Conservation (phyloP, 2,113 vertebrate genomes). For the Nibea albiflora region DNA sequence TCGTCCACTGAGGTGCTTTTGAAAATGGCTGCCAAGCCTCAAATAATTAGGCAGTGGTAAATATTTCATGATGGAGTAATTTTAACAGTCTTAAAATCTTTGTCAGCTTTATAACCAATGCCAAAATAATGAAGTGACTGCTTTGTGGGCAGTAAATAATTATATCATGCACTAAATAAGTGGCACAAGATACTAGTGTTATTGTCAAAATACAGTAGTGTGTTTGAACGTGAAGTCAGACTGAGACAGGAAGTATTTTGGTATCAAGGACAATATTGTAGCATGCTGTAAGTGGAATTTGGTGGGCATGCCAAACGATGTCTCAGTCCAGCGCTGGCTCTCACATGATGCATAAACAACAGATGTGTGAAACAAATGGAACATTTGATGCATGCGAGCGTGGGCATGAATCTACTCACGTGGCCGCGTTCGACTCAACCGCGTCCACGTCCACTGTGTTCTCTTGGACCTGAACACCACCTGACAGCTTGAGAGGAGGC, state of each 20-base stretch:
- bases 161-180: conserved; percentile 11
- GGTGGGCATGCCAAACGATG: conserved; percentile 19
- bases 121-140: conserved; percentile 56
- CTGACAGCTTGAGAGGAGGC: conserved; percentile 56
- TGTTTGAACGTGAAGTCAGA: conserved; percentile 19
- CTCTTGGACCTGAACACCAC: conserved; percentile 33
- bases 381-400: conserved; percentile 45
- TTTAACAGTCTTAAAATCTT: conserved; percentile 61
- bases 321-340: conserved; percentile 17
- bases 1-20: conserved; percentile 65
- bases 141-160: conserved; percentile 45
- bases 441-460: conserved; percentile 20
- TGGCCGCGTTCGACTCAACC: conserved; percentile 21
- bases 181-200: background rate
- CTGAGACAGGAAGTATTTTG: conserved; percentile 19
- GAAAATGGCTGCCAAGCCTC: conserved; percentile 69
- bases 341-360: conserved; percentile 55
- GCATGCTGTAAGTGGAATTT: conserved; percentile 25
- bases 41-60: conserved; percentile 76
- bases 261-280: conserved; percentile 27
- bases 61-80: conserved; percentile 72
- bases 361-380: conserved; percentile 60
- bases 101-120: conserved; percentile 49
- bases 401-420: conserved; percentile 31
- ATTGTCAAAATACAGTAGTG: conserved; percentile 2